Conservation (phyloP, 2,888 invertebrate genomes). For the Mimas tiliae region DNA sequence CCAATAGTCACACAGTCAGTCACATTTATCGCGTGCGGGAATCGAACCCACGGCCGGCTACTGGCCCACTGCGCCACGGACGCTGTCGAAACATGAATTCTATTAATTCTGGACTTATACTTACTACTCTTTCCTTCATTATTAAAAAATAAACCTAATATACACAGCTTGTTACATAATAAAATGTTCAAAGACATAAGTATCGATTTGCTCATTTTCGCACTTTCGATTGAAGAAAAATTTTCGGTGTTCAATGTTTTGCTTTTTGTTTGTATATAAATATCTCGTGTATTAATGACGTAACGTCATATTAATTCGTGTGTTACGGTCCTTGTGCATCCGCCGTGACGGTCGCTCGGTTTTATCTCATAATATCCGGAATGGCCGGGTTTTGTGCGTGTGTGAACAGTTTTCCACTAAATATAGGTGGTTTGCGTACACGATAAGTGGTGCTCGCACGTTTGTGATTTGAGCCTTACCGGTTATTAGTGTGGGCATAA, state of each 20-base stretch:
- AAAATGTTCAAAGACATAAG: too few relatives aligned
- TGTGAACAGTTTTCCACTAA: slow-evolving; percentile 1
- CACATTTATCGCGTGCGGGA: too few relatives aligned
- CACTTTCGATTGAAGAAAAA: too few relatives aligned
- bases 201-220: too few relatives aligned
- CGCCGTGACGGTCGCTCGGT: slow-evolving; percentile 40
- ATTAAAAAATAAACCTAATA: too few relatives aligned
- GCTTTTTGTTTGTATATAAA: background rate
- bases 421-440: background rate
- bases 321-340: slow-evolving; percentile 35
- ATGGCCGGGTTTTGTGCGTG: background rate
- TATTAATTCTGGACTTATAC: too few relatives aligned
- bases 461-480: background rate
- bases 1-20: too few relatives aligned
- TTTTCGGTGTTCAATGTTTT: background rate
- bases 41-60: too few relatives aligned
- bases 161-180: too few relatives aligned
- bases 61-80: too few relatives aligned
- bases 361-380: slow-evolving; percentile 46
- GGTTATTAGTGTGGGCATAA: background rate
- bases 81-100: too few relatives aligned
- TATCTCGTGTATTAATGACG: slow-evolving; percentile 1
- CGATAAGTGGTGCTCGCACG: background rate
- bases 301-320: background rate
- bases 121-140: too few relatives aligned